Conservation (phyloP, 2,797 vertebrate genomes). For the Scomberomorus guttatus region DNA sequence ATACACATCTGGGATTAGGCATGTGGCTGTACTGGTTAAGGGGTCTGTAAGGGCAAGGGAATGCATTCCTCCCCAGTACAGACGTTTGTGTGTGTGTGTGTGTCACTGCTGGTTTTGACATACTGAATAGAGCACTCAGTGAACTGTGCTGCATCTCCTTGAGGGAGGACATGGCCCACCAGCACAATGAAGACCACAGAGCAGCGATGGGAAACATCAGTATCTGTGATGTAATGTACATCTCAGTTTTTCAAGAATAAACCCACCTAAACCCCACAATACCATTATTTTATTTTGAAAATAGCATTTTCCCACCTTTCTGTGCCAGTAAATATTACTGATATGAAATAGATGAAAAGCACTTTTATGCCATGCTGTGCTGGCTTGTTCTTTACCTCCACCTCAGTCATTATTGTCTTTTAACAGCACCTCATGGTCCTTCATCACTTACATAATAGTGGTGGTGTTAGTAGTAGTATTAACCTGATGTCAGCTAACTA, state of each 20-base stretch:
- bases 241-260: slow-evolving; percentile 1
- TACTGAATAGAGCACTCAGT: background rate
- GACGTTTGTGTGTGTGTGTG: background rate
- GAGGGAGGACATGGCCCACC: slow-evolving; percentile 29
- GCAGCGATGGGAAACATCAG: slow-evolving; percentile 15
- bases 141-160: slow-evolving; percentile 30
- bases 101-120: background rate
- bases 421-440: background rate
- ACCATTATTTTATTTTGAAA: too few relatives aligned
- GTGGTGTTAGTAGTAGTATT: too few relatives aligned
- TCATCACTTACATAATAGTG: background rate
- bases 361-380: too few relatives aligned
- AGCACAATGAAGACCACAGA: slow-evolving; percentile 10
- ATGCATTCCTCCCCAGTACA: too few relatives aligned
- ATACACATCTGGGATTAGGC: too few relatives aligned
- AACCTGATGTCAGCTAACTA: background rate
- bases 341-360: too few relatives aligned
- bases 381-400: background rate
- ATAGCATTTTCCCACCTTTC: too few relatives aligned
- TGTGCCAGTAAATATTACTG: too few relatives aligned
- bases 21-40: too few relatives aligned
- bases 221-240: background rate
- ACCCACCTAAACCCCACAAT: background rate
- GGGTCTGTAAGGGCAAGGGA: too few relatives aligned
- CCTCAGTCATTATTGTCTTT: background rate